Evolutionary conservation across 2,888 invertebrate genomes (phyloP).

Genomic region (Laothoe populi): DNA sequence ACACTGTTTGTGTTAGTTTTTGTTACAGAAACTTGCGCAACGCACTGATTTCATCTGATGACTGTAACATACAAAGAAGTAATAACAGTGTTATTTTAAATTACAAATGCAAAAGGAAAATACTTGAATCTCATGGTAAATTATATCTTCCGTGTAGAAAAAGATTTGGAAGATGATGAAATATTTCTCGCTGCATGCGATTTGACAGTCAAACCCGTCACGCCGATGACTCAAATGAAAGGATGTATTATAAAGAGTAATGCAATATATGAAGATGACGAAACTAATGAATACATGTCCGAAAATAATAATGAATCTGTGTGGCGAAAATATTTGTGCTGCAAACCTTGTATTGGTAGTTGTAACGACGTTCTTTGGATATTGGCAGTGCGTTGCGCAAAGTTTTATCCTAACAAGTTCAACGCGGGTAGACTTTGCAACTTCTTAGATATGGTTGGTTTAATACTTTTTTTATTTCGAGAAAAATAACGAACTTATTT

Average conservation of each 20-base stretch:
- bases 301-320: constrained; percentile 32
- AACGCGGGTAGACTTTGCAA: constrained; percentile 54
- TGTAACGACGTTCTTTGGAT: constrained; percentile 58
- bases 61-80: constrained; percentile 12
- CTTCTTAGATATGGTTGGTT: constrained; percentile 65
- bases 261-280: constrained; percentile 45
- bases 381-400: constrained; percentile 74
- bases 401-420: constrained; percentile 53
- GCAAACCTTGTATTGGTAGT: constrained; percentile 49
- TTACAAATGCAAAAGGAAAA: neutral
- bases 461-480: neutral
- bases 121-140: neutral
- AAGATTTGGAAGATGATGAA: constrained; percentile 60
- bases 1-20: constrained; percentile 62
- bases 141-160: constrained; percentile 48
- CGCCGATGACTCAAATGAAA: constrained; percentile 51
- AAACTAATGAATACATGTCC: constrained; percentile 37
- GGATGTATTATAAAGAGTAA: constrained; percentile 60
- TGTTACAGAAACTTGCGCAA: constrained; percentile 54
- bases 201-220: constrained; percentile 53
- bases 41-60: constrained; percentile 52
- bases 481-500: no score
- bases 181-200: constrained; percentile 65
- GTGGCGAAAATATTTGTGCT: constrained; percentile 62
- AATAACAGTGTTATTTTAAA: constrained; percentile 67